Conservation (phyloP, 53 echinoderm and acorn worm genomes). For the Stichopus horrens region DNA sequence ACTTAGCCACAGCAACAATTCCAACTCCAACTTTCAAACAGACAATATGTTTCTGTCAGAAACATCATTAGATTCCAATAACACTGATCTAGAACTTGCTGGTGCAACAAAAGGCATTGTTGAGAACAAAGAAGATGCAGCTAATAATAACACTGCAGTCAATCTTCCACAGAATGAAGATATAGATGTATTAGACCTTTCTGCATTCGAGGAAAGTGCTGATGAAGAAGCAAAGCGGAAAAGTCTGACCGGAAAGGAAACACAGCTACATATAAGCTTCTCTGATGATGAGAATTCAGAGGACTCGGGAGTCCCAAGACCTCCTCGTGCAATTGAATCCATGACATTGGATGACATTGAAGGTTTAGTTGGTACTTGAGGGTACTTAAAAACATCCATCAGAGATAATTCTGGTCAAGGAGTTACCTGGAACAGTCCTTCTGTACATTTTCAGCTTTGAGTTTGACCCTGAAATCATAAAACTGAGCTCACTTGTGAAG, state of each 20-base stretch:
- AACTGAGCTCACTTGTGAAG: no score
- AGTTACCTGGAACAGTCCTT: no score
- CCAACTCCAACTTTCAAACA: constrained; percentile 45
- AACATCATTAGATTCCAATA: constrained; percentile 47
- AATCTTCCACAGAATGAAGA: constrained; percentile 17
- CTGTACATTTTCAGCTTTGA: no score
- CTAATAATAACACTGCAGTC: constrained; percentile 30
- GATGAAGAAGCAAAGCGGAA: constrained; percentile 52
- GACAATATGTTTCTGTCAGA: constrained; percentile 49
- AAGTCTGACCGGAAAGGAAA: constrained; percentile 58
- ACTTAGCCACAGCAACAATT: constrained; percentile 32
- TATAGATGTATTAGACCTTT: constrained; percentile 42
- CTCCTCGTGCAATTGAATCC: constrained; percentile 81
- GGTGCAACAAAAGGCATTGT: background rate
- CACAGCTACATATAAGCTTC: constrained; percentile 95
- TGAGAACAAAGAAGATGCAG: constrained; percentile 32
- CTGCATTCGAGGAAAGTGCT: constrained; percentile 43
- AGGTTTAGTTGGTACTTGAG: constrained; percentile 34
- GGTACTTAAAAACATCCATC: background rate
- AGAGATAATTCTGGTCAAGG: no score
- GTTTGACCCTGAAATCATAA: no score
- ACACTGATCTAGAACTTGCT: constrained; percentile 1
- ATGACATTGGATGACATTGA: constrained; percentile 94
- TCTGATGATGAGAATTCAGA: constrained; percentile 99
- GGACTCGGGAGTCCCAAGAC: constrained; percentile 90